Evolutionary conservation across 2,797 vertebrate genomes (phyloP).

Genomic region (Crenichthys baileyi): DNA sequence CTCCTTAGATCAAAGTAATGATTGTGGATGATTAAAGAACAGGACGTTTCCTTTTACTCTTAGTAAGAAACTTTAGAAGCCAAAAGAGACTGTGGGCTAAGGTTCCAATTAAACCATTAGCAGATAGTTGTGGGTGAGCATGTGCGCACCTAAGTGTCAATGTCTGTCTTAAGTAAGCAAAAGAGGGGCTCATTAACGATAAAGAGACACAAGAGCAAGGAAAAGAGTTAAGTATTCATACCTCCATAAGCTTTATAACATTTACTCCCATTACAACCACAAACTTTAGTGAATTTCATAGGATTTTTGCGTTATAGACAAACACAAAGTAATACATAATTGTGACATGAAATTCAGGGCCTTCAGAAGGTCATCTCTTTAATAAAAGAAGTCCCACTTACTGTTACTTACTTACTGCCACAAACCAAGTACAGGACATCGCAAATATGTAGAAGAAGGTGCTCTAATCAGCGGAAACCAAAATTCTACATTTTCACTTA

Average conservation of each 20-base stretch:
- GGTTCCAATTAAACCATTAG: slow-evolving; percentile 60
- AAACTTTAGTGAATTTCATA: no score
- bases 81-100: slow-evolving; percentile 27
- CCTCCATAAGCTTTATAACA: background rate
- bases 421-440: no score
- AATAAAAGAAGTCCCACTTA: no score
- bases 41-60: slow-evolving; percentile 23
- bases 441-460: no score
- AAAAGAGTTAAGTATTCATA: background rate
- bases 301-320: no score
- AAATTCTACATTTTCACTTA: no score
- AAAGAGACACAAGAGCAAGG: slow-evolving; percentile 17
- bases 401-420: no score
- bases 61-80: slow-evolving; percentile 23
- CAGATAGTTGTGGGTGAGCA: slow-evolving; percentile 23
- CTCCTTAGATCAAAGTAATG: slow-evolving; percentile 57
- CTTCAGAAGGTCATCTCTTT: no score
- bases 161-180: slow-evolving; percentile 12
- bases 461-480: no score
- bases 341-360: no score
- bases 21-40: slow-evolving; percentile 44
- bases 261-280: background rate
- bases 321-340: no score
- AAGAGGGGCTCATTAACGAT: slow-evolving; percentile 39
- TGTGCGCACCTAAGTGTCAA: slow-evolving; percentile 17